phyloP scores from a whole-genome alignment of 2,888 invertebrate species.

The Halictus quadricinctus region DNA sequence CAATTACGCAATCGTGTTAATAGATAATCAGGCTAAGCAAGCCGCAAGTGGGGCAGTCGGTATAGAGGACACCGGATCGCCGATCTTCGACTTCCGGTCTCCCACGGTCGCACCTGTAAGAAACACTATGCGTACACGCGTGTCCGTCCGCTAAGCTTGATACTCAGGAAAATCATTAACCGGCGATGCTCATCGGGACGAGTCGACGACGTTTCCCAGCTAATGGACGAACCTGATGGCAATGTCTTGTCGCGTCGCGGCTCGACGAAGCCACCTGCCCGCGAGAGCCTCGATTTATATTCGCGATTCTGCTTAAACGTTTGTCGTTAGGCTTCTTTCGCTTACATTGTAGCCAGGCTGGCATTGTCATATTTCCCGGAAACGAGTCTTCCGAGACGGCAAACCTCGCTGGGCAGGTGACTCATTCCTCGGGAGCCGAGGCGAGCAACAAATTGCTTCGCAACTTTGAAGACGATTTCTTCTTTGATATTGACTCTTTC shows the following conservation, averaged over 20 bases:
- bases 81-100: constrained; percentile 61
- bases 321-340: constrained; percentile 29
- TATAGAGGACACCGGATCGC: constrained; percentile 29
- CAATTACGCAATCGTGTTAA: neutral
- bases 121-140: constrained; percentile 36
- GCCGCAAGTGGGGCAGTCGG: constrained; percentile 41
- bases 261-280: constrained; percentile 80
- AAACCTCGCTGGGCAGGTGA: neutral
- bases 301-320: constrained; percentile 53
- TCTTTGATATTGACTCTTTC: too few species aligned
- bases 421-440: neutral
- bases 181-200: constrained; percentile 64
- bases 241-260: constrained; percentile 81
- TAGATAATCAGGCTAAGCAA: neutral
- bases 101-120: constrained; percentile 67
- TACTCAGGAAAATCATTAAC: constrained; percentile 57
- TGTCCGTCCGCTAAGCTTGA: constrained; percentile 50
- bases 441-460: neutral
- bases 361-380: constrained; percentile 7
- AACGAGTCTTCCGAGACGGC: constrained; percentile 4
- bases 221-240: constrained; percentile 81
- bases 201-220: constrained; percentile 66
- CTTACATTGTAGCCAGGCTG: neutral
- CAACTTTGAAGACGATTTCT: neutral
- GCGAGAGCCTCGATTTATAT: constrained; percentile 68